Base-by-base conservation (phyloP, 1,140 invertebrate genomes). In the Eueides isabella region DNA sequence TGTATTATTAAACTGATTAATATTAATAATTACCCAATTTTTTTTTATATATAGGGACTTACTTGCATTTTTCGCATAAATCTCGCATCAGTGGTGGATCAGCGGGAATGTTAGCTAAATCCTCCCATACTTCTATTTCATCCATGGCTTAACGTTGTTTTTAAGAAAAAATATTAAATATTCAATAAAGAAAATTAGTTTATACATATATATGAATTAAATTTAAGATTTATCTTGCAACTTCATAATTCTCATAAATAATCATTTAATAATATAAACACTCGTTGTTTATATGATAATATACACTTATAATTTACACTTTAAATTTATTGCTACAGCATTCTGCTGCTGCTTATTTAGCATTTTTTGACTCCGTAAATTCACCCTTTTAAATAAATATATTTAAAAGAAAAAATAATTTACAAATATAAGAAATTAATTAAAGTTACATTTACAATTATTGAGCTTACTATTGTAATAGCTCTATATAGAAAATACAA, bases 71-170 rank as follows among this genome's bases (percentile, higher is more conserved):
- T 44, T 87, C 78, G 90, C 96, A 97, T 74, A 95, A 94, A 72
- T 95, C 92, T 70, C 97, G 93, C 94, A 95, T 95, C 78, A 94
- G 83, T 16, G 96, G 96, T 55, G 96, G 96, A 92, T 97, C 97
- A 5, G 96, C 95, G 29, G 95, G 94, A 77, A 97, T 96, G 79
- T 94, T 94, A 28, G 95, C 94, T 26, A 97, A 91, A 89, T 97
- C 96, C 74, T 94, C 90, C 95, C 96, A 96, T n/a, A 94, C 94
- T 67, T 93, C 88, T 62, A 87, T 76, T 84, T 94, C 94, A 14
- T 94, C 92, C 88, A 91, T 64, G 55, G 33, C 35, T 67, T 33
- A 5, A 44, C 65, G 63, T 44, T 64, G 66, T 19, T 68, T 61
- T 41, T 11, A 2, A 67, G 61, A 70, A 62, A 5, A 64, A 62